These are phyloP conservation scores for Eufriesea mexicana DNA, from an alignment of 1,140 invertebrate species.

Conservation along the genomic window DNA sequence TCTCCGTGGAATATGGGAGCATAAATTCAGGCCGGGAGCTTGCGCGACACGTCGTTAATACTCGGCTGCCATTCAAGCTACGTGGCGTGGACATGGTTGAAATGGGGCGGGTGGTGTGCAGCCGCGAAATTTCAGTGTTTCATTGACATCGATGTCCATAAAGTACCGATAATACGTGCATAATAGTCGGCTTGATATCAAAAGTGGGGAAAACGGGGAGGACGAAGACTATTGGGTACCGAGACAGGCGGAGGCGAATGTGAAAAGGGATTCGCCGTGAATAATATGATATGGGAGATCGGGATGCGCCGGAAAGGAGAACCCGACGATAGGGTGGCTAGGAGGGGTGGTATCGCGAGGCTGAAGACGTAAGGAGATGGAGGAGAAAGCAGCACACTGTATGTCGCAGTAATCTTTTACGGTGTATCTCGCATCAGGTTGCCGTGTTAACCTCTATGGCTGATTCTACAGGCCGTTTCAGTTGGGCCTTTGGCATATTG, in stretches of 20 bases:
- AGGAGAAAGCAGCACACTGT: slow-evolving; percentile 62
- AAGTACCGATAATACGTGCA: slow-evolving; percentile 72
- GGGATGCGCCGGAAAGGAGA: slow-evolving; percentile 70
- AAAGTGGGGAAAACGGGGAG: not conserved
- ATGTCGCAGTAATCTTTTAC: slow-evolving; percentile 80
- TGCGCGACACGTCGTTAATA: slow-evolving; percentile 45
- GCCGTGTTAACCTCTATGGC: slow-evolving; percentile 60
- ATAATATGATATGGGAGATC: slow-evolving; percentile 80
- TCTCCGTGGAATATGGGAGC: slow-evolving; percentile 25
- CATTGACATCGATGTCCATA: slow-evolving; percentile 66
- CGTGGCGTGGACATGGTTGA: not conserved
- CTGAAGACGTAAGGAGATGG: slow-evolving; percentile 50
- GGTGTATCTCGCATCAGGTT: slow-evolving; percentile 75
- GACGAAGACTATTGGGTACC: not conserved
- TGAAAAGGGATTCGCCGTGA: slow-evolving; percentile 72
- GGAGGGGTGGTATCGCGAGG: slow-evolving; percentile 49
- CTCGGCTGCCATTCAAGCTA: slow-evolving; percentile 26
- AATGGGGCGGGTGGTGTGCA: not conserved
- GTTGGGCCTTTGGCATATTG: slow-evolving; percentile 33
- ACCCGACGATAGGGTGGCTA: slow-evolving; percentile 34
- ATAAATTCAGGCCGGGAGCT: slow-evolving; percentile 38
- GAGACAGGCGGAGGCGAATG: slow-evolving; percentile 45
- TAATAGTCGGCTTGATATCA: slow-evolving; percentile 71
- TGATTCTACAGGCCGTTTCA: slow-evolving; percentile 67
- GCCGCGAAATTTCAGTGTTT: slow-evolving; percentile 48